These are phyloP conservation scores for Microtus ochrogaster DNA, from an alignment of 2,113 vertebrate genomes.

Conservation along the genomic window DNA sequence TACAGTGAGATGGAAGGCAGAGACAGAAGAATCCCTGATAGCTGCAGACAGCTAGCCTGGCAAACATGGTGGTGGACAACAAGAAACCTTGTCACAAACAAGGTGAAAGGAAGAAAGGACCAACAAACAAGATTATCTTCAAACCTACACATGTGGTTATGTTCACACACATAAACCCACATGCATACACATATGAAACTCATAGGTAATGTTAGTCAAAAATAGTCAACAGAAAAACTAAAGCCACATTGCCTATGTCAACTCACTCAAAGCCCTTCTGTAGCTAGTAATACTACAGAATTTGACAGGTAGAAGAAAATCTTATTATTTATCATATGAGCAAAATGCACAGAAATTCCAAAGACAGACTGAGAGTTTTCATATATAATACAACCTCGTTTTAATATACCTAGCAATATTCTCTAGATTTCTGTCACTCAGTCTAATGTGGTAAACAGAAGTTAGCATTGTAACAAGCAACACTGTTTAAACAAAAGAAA, in stretches of 20 bases:
- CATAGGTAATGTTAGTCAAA: not conserved
- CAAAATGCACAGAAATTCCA: not conserved
- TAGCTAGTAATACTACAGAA: not conserved
- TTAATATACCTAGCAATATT: slow-evolving; percentile 28
- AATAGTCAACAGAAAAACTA: not conserved
- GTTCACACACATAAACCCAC: not conserved
- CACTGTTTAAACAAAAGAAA: not conserved
- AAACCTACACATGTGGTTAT: not conserved
- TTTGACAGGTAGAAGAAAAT: not conserved
- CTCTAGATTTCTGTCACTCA: not conserved
- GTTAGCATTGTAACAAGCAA: not conserved
- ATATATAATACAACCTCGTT: not conserved
- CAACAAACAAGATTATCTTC: not conserved
- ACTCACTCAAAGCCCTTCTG: not conserved
- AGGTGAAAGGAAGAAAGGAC: not conserved
- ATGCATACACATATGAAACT: not conserved
- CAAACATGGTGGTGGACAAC: not conserved
- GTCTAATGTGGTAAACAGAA: not conserved
- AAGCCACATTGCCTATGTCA: not conserved
- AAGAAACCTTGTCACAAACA: not conserved
- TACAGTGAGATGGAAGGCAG: not conserved
- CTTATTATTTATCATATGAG: not conserved
- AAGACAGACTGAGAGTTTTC: not conserved
- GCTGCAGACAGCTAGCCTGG: not conserved
- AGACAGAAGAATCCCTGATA: not conserved